These are phyloP conservation scores for Colistium nudipinnis DNA, from an alignment of 2,113 vertebrate genomes.

Conservation along the genomic window DNA sequence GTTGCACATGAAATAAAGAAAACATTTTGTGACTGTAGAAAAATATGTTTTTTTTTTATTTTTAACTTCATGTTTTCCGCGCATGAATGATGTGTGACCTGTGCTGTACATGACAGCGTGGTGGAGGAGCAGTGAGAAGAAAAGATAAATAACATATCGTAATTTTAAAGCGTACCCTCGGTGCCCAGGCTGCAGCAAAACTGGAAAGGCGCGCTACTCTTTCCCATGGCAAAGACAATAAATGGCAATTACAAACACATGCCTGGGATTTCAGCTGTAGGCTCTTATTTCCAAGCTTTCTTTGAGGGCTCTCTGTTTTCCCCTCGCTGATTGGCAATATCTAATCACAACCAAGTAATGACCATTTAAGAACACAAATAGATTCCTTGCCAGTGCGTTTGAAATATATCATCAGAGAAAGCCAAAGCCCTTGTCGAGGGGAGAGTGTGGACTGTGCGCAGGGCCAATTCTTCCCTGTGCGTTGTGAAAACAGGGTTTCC, in stretches of 20 bases:
- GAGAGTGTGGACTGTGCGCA: not conserved
- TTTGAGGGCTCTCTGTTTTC: constrained; percentile 54
- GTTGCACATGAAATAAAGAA: not conserved
- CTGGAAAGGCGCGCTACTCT: constrained; percentile 45
- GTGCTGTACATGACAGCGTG: not conserved
- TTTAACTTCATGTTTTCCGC: constrained; percentile 1
- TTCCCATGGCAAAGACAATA: constrained; percentile 77
- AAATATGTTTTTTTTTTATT: not conserved
- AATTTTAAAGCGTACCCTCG: constrained; percentile 37
- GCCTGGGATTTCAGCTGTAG: constrained; percentile 70
- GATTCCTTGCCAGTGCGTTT: constrained; percentile 34
- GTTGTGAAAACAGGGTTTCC: constrained; percentile 11
- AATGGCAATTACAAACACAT: constrained; percentile 80
- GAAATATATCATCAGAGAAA: constrained; percentile 34
- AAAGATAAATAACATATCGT: constrained; percentile 41
- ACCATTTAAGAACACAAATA: constrained; percentile 46
- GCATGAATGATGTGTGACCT: not conserved
- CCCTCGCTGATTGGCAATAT: constrained; percentile 72
- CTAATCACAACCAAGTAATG: constrained; percentile 70
- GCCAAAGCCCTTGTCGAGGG: constrained; percentile 29
- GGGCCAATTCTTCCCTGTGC: constrained; percentile 18
- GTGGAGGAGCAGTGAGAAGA: constrained; percentile 2
- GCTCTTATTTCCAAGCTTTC: constrained; percentile 65
- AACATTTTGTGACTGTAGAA: not conserved
- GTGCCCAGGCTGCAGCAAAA: constrained; percentile 46